These are phyloP conservation scores for Bergia puertoricense DNA, from an alignment of 92 coral and sea anemone genomes.

Conservation along the genomic window DNA sequence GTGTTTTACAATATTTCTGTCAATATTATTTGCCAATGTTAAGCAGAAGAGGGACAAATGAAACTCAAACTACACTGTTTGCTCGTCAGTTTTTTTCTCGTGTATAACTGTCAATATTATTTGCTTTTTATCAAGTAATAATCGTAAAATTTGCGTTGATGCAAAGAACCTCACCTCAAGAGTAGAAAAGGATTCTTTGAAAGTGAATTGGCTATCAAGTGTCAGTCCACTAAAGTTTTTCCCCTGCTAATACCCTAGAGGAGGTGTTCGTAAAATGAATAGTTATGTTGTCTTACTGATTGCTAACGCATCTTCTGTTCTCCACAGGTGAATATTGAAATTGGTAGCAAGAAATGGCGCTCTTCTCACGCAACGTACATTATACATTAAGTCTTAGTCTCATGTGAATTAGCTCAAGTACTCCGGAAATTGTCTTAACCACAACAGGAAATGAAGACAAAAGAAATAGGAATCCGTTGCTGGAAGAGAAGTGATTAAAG, in stretches of 20 bases:
- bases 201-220: neutral
- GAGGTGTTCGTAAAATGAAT: neutral
- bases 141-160: no score
- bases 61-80: neutral
- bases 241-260: neutral
- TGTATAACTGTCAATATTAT: no score
- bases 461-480: neutral
- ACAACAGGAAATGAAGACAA: constrained; percentile 11
- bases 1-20: neutral
- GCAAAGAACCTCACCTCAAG: neutral
- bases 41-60: no score
- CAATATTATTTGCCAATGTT: neutral
- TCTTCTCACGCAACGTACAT: constrained; percentile 6
- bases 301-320: neutral
- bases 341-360: neutral
- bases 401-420: neutral
- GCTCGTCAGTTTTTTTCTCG: neutral
- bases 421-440: neutral
- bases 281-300: neutral
- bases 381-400: neutral
- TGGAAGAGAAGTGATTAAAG: neutral
- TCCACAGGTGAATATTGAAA: neutral
- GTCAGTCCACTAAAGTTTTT: neutral
- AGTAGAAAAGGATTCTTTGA: no score
- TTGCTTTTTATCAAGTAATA: neutral